These are phyloP conservation scores for Peribatodes rhomboidaria DNA, from an alignment of 2,888 invertebrate species.

Conservation along the genomic window DNA sequence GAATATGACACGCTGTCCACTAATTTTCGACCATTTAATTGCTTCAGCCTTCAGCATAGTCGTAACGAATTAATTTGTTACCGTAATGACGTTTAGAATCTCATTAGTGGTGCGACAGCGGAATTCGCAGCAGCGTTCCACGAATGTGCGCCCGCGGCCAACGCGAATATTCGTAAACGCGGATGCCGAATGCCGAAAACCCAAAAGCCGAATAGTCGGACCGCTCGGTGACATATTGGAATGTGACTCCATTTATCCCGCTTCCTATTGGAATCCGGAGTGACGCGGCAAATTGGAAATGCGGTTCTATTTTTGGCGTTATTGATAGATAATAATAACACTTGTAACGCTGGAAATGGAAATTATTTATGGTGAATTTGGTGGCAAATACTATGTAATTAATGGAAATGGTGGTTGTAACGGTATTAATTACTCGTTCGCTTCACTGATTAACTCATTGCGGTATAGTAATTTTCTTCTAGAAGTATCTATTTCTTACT, in stretches of 20 bases:
- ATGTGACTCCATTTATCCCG: conserved; percentile 86
- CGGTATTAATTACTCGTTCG: background rate
- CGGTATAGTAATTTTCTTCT: background rate
- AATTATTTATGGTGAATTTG: conserved; percentile 37
- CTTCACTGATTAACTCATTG: background rate
- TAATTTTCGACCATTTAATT: conserved; percentile 16
- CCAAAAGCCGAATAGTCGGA: conserved; percentile 79
- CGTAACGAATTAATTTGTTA: conserved; percentile 56
- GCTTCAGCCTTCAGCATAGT: conserved; percentile 42
- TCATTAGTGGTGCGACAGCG: conserved; percentile 69
- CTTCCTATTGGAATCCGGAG: conserved; percentile 87
- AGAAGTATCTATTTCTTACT: background rate
- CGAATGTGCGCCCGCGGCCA: conserved; percentile 63
- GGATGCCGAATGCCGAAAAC: conserved; percentile 71
- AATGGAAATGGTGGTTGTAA: conserved; percentile 7
- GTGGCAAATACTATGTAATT: conserved; percentile 12
- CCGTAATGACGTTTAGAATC: conserved; percentile 71
- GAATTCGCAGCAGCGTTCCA: conserved; percentile 73
- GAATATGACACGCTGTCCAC: conserved; percentile 9
- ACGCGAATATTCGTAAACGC: conserved; percentile 74
- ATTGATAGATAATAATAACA: conserved; percentile 80
- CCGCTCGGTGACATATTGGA: conserved; percentile 85
- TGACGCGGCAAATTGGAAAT: conserved; percentile 86
- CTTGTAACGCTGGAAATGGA: conserved; percentile 62
- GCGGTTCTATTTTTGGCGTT: conserved; percentile 83